Conservation (phyloP, 2,113 vertebrate species). For the Amblyornis subalaris region DNA sequence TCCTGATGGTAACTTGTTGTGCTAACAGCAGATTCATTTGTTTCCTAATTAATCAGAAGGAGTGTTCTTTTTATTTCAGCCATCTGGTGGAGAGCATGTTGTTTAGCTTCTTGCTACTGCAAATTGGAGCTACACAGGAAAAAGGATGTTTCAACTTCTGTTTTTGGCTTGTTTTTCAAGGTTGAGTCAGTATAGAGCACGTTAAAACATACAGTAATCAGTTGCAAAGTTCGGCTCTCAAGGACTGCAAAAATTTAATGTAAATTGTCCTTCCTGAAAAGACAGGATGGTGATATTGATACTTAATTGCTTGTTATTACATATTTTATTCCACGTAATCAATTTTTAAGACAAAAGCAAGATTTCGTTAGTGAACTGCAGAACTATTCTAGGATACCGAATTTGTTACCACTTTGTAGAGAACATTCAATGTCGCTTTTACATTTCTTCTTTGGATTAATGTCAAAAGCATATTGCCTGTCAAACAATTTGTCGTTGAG, state of each 20-base stretch:
- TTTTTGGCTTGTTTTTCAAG: slow-evolving; percentile 62
- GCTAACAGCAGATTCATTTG: slow-evolving; percentile 70
- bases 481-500: slow-evolving; percentile 32
- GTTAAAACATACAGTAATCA: slow-evolving; percentile 9
- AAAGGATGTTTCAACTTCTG: slow-evolving; percentile 64
- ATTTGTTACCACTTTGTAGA: not conserved
- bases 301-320: not conserved
- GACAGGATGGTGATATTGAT: not conserved
- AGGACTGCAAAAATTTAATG: not conserved
- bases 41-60: slow-evolving; percentile 71
- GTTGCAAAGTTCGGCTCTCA: slow-evolving; percentile 1
- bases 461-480: slow-evolving; percentile 47
- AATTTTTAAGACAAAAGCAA: not conserved
- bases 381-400: not conserved
- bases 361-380: not conserved
- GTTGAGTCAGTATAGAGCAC: slow-evolving; percentile 33
- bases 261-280: not conserved
- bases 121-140: slow-evolving; percentile 58
- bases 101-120: slow-evolving; percentile 66
- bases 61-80: slow-evolving; percentile 71
- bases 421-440: not conserved
- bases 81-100: slow-evolving; percentile 70
- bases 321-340: not conserved
- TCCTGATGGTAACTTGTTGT: slow-evolving; percentile 65
- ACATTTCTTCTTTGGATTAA: slow-evolving; percentile 37